Percentiles rank a stretch among this genome's conserved stretches.
Evolutionary conservation across 2,888 invertebrate species (phyloP).

Genomic region (Syrphus vitripennis): DNA sequence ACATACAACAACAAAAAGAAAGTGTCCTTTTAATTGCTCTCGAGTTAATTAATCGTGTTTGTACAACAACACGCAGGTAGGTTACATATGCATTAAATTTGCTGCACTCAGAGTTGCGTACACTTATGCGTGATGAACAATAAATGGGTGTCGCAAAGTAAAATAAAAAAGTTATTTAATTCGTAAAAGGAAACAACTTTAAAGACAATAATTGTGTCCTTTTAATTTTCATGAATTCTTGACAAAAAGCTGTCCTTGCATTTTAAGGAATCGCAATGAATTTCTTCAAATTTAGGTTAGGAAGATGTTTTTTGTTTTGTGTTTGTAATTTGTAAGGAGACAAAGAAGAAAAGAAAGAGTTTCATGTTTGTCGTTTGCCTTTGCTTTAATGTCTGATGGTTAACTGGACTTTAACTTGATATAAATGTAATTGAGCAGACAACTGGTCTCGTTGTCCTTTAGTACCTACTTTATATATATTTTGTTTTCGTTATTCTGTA

Average conservation of each 20-base stretch:
- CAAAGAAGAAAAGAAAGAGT: no score
- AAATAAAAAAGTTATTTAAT: no score
- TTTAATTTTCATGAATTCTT: conserved; percentile 16
- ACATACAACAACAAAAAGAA: background rate
- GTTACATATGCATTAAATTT: background rate
- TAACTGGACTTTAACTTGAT: background rate
- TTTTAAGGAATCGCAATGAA: background rate
- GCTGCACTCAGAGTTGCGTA: background rate
- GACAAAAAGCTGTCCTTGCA: background rate
- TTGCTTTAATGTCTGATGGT: background rate
- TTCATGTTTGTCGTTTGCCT: background rate
- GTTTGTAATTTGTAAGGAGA: background rate
- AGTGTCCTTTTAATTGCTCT: conserved; percentile 57
- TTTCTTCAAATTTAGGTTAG: conserved; percentile 15
- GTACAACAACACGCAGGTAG: background rate
- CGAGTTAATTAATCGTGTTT: conserved; percentile 66
- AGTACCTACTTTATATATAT: background rate
- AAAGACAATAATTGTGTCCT: background rate
- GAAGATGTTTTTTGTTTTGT: conserved; percentile 6
- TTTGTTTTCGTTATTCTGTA: background rate
- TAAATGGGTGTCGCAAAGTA: background rate
- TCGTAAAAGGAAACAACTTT: background rate
- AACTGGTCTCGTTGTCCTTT: background rate
- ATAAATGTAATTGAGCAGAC: background rate
- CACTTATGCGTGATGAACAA: background rate